Base-by-base conservation (phyloP, 1,140 invertebrate species). In the Drosophila kikkawai region DNA sequence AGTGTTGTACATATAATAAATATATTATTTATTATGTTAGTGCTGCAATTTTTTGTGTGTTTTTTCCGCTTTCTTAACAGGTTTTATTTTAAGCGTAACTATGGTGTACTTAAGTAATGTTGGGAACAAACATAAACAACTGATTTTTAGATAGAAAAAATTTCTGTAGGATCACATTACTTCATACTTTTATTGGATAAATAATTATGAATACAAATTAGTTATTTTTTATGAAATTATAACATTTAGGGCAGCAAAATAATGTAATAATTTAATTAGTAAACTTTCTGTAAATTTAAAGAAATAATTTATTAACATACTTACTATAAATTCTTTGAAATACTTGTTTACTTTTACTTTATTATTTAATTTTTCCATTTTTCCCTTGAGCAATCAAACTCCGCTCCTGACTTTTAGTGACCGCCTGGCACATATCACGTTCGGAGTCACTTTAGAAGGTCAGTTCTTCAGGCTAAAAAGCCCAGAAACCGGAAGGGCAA, bases 391-490 rank as follows among this genome's bases (percentile, higher is more conserved):
- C 0, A 0, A 3, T 0, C 2, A 0, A 26, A 36, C 0, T 77
- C 32, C 75, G 75, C 74, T 36, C 48, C 75, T 78, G 74, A 12
- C 1, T 29, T 45, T 61, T 37, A 48, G 50, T 78, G 75, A 78
- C 75, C 75, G 75, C 74, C 48, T 78, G 64, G 75, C 75, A 78
- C 68, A 78, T 60, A 78, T 78, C 64, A 78, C 64, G 48, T 78
- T 60, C 22, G 42, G 13, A 63, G 37, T n/a, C 64, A 78, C 44
- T 60, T 56, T 42, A 75, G 58, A 69, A 78, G 75, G 75, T 78
- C 75, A 78, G 64, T 78, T 78, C 60, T 69, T 42, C 44, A 17
- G 32, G 12, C 51, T 7, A 26, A 26, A n/a, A 26, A 48, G 34
- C 22, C 34, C 68, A 60, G 37, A 73, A 74, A 74, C 70, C 69